These are phyloP conservation scores for Arion vulgaris DNA, from an alignment of 1,140 invertebrate species.

Conservation along the genomic window DNA sequence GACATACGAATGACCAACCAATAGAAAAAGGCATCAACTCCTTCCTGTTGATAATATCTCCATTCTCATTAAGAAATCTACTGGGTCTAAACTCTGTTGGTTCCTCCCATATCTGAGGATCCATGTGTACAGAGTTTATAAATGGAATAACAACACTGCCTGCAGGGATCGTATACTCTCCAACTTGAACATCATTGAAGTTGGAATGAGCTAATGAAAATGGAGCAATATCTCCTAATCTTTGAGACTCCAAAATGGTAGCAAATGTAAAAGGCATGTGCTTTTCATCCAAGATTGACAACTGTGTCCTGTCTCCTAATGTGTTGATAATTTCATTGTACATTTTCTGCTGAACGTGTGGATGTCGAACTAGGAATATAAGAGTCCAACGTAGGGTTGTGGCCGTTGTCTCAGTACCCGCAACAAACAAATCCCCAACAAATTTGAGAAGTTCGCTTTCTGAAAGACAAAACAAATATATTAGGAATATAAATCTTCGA, in stretches of 20 bases:
- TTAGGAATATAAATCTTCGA: too few species aligned
- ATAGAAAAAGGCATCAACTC: constrained; percentile 50
- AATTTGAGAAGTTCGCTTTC: constrained; percentile 54
- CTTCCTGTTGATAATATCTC: constrained; percentile 33
- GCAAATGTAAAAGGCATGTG: constrained; percentile 45
- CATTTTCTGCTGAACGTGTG: constrained; percentile 82
- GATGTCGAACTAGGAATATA: constrained; percentile 82
- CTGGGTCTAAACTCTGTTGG: constrained; percentile 81
- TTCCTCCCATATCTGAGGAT: constrained; percentile 76
- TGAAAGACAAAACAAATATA: constrained; percentile 39
- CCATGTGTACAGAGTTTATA: constrained; percentile 57
- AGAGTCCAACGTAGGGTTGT: constrained; percentile 90
- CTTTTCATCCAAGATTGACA: constrained; percentile 35
- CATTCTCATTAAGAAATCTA: constrained; percentile 71
- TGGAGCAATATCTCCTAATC: constrained; percentile 58
- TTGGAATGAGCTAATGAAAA: constrained; percentile 66
- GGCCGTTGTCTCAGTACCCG: constrained; percentile 89
- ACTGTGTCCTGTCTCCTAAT: neutral
- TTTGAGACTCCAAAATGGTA: constrained; percentile 48
- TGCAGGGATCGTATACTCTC: constrained; percentile 63
- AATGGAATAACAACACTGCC: constrained; percentile 64
- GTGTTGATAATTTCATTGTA: constrained; percentile 86
- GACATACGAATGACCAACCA: constrained; percentile 35
- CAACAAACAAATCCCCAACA: constrained; percentile 85
- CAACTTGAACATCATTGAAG: constrained; percentile 53